These are phyloP conservation scores for Hycleus phaleratus DNA, from an alignment of 1,140 invertebrate genomes.

Conservation along the genomic window DNA sequence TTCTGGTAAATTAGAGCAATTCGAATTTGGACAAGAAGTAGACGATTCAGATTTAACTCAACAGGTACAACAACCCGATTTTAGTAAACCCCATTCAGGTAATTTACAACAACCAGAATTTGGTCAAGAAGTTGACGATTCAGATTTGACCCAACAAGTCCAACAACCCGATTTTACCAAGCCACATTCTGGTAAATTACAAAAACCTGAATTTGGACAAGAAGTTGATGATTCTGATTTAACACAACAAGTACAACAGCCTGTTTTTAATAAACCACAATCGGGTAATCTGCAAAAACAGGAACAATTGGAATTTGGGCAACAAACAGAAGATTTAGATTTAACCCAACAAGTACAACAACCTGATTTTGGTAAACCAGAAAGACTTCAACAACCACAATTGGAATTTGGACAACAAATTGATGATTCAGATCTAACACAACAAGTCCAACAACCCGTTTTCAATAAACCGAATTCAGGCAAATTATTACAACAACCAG, in stretches of 20 bases:
- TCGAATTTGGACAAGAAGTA: background rate
- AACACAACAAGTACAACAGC: slow-evolving; percentile 1
- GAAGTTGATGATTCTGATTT: slow-evolving; percentile 4
- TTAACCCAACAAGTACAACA: slow-evolving; percentile 4
- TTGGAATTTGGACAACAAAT: background rate
- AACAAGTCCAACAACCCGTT: background rate
- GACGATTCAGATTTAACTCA: slow-evolving; percentile 5
- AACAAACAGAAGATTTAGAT: slow-evolving; percentile 4
- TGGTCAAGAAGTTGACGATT: background rate
- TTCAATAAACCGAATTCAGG: background rate
- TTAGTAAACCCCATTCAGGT: background rate
- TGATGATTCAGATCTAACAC: background rate
- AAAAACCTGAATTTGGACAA: background rate
- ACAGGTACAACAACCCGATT: background rate
- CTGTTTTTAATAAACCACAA: background rate
- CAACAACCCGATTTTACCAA: background rate
- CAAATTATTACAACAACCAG: background rate
- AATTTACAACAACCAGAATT: background rate
- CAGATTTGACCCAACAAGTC: slow-evolving; percentile 6
- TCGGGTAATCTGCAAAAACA: background rate
- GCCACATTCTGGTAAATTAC: background rate
- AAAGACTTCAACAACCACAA: background rate
- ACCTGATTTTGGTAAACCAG: background rate
- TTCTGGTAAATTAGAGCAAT: too few species aligned
- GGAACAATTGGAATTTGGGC: background rate